Percentiles rank a stretch among this genome's conserved stretches.
Conservation (phyloP, 2,888 invertebrate species). For the Panzeria rudis region DNA sequence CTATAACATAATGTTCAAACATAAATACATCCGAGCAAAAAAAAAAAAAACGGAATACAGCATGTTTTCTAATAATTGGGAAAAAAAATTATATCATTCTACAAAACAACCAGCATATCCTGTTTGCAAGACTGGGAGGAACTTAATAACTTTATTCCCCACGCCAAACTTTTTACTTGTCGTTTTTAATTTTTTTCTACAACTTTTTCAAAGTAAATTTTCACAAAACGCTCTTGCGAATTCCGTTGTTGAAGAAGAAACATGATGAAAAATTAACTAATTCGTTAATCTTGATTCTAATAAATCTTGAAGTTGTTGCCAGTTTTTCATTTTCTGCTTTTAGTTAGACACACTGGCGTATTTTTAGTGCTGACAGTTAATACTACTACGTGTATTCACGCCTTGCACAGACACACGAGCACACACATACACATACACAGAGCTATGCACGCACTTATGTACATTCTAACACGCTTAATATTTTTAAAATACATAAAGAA, state of each 20-base stretch:
- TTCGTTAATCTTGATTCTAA: slow-evolving; percentile 83
- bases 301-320: slow-evolving; percentile 82
- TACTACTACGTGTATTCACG: slow-evolving; percentile 29
- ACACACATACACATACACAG: background rate
- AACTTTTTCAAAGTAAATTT: slow-evolving; percentile 15
- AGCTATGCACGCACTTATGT: background rate
- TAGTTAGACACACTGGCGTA: slow-evolving; percentile 6
- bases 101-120: background rate
- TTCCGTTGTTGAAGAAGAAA: slow-evolving; percentile 72
- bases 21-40: slow-evolving; percentile 13
- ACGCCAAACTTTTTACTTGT: background rate
- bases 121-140: background rate
- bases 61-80: background rate
- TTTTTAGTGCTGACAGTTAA: slow-evolving; percentile 50
- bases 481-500: background rate
- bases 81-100: background rate
- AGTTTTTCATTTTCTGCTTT: slow-evolving; percentile 78
- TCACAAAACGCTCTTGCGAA: background rate
- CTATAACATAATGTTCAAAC: background rate
- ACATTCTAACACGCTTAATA: background rate
- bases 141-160: background rate
- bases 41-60: background rate
- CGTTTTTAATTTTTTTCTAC: slow-evolving; percentile 17
- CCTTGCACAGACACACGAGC: background rate
- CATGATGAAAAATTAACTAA: slow-evolving; percentile 77